These are phyloP conservation scores for Lates japonicus DNA, from an alignment of 2,797 vertebrate species.

Conservation along the genomic window DNA sequence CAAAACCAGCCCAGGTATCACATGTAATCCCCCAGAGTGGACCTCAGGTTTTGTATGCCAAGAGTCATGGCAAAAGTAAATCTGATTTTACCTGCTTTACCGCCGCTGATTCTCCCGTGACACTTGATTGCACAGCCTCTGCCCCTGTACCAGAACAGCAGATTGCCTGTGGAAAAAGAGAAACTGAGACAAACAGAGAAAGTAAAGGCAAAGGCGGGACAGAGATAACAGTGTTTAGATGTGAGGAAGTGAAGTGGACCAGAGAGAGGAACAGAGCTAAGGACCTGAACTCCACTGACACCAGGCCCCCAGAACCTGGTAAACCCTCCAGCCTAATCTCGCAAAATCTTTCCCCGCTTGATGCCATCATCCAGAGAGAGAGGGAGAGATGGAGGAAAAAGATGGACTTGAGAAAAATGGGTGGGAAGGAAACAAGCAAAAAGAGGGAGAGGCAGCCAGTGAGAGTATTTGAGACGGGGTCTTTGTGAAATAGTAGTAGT, in stretches of 20 bases:
- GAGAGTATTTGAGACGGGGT: slow-evolving; percentile 49
- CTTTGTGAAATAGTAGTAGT: slow-evolving; percentile 57
- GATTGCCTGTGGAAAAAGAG: slow-evolving; percentile 34
- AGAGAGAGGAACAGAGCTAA: slow-evolving; percentile 68
- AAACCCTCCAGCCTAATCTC: slow-evolving; percentile 76
- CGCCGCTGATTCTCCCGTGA: slow-evolving; percentile 43
- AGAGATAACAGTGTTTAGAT: slow-evolving; percentile 80
- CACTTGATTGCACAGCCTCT: slow-evolving; percentile 59
- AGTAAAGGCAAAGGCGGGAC: slow-evolving; percentile 44
- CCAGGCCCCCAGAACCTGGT: slow-evolving; percentile 72
- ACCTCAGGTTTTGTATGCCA: slow-evolving; percentile 29
- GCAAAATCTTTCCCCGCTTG: slow-evolving; percentile 74
- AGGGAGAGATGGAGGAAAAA: slow-evolving; percentile 30
- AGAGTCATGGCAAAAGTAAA: slow-evolving; percentile 42
- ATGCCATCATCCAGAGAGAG: slow-evolving; percentile 68
- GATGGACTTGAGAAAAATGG: slow-evolving; percentile 28
- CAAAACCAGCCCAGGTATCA: slow-evolving; percentile 44
- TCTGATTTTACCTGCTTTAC: slow-evolving; percentile 42
- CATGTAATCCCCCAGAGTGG: slow-evolving; percentile 28
- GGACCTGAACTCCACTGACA: slow-evolving; percentile 70
- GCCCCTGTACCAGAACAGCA: slow-evolving; percentile 21
- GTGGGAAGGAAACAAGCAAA: slow-evolving; percentile 20
- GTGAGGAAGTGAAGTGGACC: slow-evolving; percentile 74
- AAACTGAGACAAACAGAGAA: slow-evolving; percentile 35
- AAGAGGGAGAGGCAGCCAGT: slow-evolving; percentile 33